Evolutionary conservation across 2,113 vertebrate species (phyloP).

Genomic region (Gasterosteus aculeatus): DNA sequence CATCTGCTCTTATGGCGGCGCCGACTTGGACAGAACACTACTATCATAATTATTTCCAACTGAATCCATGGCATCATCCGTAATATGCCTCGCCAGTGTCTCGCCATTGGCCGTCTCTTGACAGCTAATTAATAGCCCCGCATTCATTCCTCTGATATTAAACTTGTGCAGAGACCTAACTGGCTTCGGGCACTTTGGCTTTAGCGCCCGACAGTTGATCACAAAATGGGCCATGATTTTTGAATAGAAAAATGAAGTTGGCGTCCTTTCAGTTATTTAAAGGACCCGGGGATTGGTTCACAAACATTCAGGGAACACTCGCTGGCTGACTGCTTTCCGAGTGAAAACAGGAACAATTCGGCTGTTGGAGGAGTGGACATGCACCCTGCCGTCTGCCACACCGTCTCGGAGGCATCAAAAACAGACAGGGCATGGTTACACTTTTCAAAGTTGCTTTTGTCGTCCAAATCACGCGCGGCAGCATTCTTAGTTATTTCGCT

Average conservation of each 20-base stretch:
- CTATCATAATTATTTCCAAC: conserved; percentile 57
- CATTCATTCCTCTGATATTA: conserved; percentile 34
- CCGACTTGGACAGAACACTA: conserved; percentile 37
- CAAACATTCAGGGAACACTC: conserved; percentile 30
- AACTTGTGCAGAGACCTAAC: conserved; percentile 14
- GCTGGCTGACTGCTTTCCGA: conserved; percentile 2
- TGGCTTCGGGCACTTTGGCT: not conserved
- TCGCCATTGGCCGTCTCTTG: conserved; percentile 52
- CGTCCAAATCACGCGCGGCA: not conserved
- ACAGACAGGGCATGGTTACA: not conserved
- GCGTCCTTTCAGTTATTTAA: conserved; percentile 53
- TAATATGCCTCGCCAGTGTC: conserved; percentile 49
- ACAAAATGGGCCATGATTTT: conserved; percentile 38
- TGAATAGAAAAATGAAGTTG: conserved; percentile 45
- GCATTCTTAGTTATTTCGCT: not conserved
- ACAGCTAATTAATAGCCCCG: conserved; percentile 68
- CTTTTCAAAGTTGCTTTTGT: not conserved
- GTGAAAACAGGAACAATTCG: not conserved
- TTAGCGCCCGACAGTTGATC: conserved; percentile 15
- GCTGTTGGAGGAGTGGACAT: not conserved
- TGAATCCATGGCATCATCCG: conserved; percentile 59
- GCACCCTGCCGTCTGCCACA: not conserved
- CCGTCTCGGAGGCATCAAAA: not conserved
- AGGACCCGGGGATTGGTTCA: conserved; percentile 24
- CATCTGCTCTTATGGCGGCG: conserved; percentile 53